Evolutionary conservation across 2,797 vertebrate genomes (phyloP).

Genomic region (Anisognathus igniventris): DNA sequence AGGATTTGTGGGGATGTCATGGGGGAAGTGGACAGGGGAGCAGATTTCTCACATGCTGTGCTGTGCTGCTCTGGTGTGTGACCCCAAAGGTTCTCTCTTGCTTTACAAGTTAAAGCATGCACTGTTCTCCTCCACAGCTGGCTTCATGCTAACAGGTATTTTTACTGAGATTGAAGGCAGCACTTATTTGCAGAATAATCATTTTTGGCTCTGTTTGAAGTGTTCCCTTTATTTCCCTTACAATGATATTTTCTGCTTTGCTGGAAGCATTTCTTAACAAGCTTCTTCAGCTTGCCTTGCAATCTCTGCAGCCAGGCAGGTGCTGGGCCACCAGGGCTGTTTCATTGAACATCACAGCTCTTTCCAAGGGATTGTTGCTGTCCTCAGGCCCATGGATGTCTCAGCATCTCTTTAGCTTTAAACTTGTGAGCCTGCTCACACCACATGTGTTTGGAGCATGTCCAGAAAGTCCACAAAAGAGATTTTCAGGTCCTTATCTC

Average conservation of each 20-base stretch:
- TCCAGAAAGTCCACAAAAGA: background rate
- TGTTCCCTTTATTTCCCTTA: background rate
- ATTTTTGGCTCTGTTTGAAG: slow-evolving; percentile 14
- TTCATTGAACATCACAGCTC: background rate
- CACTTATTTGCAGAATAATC: slow-evolving; percentile 42
- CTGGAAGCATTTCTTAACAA: slow-evolving; percentile 31
- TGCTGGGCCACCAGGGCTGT: background rate
- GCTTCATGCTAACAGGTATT: background rate
- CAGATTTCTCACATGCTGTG: background rate
- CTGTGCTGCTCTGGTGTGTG: background rate
- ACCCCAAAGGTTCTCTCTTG: background rate
- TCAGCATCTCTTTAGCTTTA: background rate
- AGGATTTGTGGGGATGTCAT: fast-evolving
- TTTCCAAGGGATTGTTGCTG: background rate
- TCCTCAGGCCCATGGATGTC: background rate
- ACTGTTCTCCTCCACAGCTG: background rate
- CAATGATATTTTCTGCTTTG: slow-evolving; percentile 25
- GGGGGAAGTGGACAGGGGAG: background rate
- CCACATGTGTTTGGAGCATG: background rate
- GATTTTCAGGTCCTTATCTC: background rate
- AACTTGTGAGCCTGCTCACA: background rate
- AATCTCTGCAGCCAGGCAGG: background rate
- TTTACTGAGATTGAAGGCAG: background rate
- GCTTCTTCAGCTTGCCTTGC: slow-evolving; percentile 3
- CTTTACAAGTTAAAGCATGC: background rate